phyloP scores from a whole-genome alignment of 2,888 invertebrate species.

The Dusona sp. region DNA sequence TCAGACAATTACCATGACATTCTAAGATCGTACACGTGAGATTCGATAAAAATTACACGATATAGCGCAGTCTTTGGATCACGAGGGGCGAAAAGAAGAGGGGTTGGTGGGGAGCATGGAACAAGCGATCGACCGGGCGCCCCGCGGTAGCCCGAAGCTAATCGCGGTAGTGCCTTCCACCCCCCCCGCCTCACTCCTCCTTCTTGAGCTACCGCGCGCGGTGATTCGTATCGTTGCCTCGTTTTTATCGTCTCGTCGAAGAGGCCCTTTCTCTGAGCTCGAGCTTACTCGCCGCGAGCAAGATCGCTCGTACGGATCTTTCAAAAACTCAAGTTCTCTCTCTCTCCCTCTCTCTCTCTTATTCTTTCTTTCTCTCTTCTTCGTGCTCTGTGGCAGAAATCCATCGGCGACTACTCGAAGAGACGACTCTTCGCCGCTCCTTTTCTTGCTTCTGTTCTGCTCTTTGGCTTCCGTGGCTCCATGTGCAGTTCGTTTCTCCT shows the following conservation, averaged over 20 bases:
- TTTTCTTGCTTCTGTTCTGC: slow-evolving; percentile 65
- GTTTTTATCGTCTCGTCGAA: slow-evolving; percentile 75
- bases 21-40: slow-evolving; percentile 79
- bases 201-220: slow-evolving; percentile 70
- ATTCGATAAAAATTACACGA: slow-evolving; percentile 81
- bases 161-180: slow-evolving; percentile 71
- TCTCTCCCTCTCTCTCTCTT: slow-evolving; percentile 7
- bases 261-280: slow-evolving; percentile 56
- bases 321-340: slow-evolving; percentile 32
- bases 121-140: slow-evolving; percentile 53
- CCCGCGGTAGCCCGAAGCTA: slow-evolving; percentile 78
- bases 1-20: slow-evolving; percentile 71
- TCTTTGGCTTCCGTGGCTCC: slow-evolving; percentile 38
- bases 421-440: slow-evolving; percentile 36
- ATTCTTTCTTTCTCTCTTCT: slow-evolving; percentile 38
- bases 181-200: neutral
- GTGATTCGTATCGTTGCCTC: slow-evolving; percentile 79
- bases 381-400: slow-evolving; percentile 52
- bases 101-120: slow-evolving; percentile 54
- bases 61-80: slow-evolving; percentile 70
- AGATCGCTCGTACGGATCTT: slow-evolving; percentile 66
- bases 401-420: slow-evolving; percentile 53
- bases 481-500: slow-evolving; percentile 41
- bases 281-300: slow-evolving; percentile 59
- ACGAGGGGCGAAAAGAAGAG: slow-evolving; percentile 5